Conservation (phyloP, 2,888 invertebrate species). For the Idaea biselata region DNA sequence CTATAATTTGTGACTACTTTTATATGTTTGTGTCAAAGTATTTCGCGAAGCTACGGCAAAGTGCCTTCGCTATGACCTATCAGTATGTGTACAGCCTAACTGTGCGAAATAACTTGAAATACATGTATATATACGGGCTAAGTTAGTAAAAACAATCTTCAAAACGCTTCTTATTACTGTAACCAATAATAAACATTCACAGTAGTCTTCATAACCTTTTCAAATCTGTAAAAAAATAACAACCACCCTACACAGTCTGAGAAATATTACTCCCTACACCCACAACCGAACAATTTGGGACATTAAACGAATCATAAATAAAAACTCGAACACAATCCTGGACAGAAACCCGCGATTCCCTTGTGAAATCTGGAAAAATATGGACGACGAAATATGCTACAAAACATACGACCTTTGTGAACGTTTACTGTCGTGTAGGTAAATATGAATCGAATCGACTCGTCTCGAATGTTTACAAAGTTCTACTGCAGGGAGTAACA, state of each 20-base stretch:
- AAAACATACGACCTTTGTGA: constrained; percentile 29
- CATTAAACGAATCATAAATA: constrained; percentile 24
- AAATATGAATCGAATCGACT: constrained; percentile 12
- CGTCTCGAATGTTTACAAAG: constrained; percentile 65
- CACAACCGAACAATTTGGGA: constrained; percentile 1
- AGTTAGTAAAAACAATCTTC: too few relatives aligned
- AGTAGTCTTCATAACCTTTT: background rate
- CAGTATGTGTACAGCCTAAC: too few relatives aligned
- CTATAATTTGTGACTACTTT: too few relatives aligned
- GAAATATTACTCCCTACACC: background rate
- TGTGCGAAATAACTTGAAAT: too few relatives aligned
- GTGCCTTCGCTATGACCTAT: too few relatives aligned
- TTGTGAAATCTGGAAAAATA: constrained; percentile 24
- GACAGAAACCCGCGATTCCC: constrained; percentile 12
- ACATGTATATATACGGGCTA: too few relatives aligned
- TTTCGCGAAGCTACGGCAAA: too few relatives aligned
- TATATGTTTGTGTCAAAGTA: too few relatives aligned
- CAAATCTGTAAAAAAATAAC: background rate
- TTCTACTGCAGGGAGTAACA: constrained; percentile 42
- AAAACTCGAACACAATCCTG: constrained; percentile 25
- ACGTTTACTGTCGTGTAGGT: constrained; percentile 11
- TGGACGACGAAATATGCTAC: constrained; percentile 18
- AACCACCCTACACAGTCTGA: background rate
- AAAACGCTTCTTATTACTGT: background rate
- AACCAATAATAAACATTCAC: background rate